Conservation (phyloP, 2,888 invertebrate species). For the Drosophila longiperda region DNA sequence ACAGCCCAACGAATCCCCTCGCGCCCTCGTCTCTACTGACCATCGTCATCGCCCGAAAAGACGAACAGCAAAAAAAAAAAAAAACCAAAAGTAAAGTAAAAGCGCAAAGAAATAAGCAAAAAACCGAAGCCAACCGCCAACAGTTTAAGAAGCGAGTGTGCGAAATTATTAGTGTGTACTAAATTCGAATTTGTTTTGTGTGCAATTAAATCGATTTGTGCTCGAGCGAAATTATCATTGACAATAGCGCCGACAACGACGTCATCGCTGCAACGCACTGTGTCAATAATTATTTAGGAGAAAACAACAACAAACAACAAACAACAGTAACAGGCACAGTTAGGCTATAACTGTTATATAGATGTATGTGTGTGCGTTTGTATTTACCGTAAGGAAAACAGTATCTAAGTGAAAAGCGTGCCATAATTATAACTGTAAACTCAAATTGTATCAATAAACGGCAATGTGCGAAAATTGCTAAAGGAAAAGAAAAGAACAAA, state of each 20-base stretch:
- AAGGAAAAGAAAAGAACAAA: conserved; percentile 11
- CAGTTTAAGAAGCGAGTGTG: conserved; percentile 12
- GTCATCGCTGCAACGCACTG: conserved; percentile 8
- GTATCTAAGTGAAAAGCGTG: conserved; percentile 67
- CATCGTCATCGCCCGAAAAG: conserved; percentile 12
- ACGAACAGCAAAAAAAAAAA: conserved; percentile 17
- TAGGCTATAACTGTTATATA: conserved; percentile 37
- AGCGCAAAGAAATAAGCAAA: conserved; percentile 13
- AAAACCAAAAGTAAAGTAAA: conserved; percentile 2
- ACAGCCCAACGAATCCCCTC: conserved; percentile 33
- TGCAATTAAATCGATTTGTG: conserved; percentile 15
- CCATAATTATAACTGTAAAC: conserved; percentile 61
- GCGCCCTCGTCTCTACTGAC: conserved; percentile 21
- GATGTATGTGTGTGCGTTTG: not conserved
- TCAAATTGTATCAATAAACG: conserved; percentile 57
- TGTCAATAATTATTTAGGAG: conserved; percentile 49
- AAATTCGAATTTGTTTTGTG: conserved; percentile 32
- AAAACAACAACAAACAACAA: conserved; percentile 5
- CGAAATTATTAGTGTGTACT: conserved; percentile 13
- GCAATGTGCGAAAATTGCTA: conserved; percentile 70
- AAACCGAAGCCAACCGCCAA: conserved; percentile 5
- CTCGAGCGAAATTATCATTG: conserved; percentile 34
- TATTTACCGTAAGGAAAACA: conserved; percentile 33
- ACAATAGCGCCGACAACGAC: conserved; percentile 29
- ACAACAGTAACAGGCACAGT: conserved; percentile 8